Percentiles rank a stretch among this genome's conserved stretches.
Evolutionary conservation across 2,797 vertebrate species (phyloP).

Genomic region (Naso thynnoides): DNA sequence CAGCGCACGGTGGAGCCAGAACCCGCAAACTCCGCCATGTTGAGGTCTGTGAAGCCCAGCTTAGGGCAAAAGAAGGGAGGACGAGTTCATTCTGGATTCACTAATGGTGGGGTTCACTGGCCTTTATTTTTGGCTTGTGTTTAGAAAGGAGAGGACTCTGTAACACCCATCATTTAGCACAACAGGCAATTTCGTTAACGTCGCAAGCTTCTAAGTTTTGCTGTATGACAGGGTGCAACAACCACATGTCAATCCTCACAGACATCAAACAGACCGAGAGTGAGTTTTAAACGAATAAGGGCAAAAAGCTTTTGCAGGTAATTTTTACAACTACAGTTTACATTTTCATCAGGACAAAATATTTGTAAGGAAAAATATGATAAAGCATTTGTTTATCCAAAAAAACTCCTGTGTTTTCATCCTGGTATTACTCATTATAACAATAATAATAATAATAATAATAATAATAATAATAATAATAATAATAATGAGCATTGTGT

Average conservation of each 20-base stretch:
- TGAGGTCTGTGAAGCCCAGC: slow-evolving; percentile 97
- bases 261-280: not conserved
- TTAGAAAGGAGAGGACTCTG: slow-evolving; percentile 7
- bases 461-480: no score
- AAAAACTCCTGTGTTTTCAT: no score
- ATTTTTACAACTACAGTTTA: not conserved
- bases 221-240: slow-evolving; percentile 33
- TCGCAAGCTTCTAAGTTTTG: slow-evolving; percentile 14
- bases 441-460: no score
- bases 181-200: not conserved
- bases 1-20: slow-evolving; percentile 95
- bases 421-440: no score
- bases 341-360: no score
- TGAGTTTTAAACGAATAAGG: not conserved
- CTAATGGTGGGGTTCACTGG: slow-evolving; percentile 3
- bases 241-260: not conserved
- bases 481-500: no score
- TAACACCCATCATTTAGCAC: slow-evolving; percentile 47
- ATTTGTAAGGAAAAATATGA: no score
- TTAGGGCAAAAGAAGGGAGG: slow-evolving; percentile 58
- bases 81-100: slow-evolving; percentile 21
- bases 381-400: no score
- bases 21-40: slow-evolving; percentile 97
- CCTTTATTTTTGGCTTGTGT: slow-evolving; percentile 23
- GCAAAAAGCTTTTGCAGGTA: not conserved